Base-by-base conservation (phyloP, 2,113 vertebrate species). In the Maccullochella peelii region DNA sequence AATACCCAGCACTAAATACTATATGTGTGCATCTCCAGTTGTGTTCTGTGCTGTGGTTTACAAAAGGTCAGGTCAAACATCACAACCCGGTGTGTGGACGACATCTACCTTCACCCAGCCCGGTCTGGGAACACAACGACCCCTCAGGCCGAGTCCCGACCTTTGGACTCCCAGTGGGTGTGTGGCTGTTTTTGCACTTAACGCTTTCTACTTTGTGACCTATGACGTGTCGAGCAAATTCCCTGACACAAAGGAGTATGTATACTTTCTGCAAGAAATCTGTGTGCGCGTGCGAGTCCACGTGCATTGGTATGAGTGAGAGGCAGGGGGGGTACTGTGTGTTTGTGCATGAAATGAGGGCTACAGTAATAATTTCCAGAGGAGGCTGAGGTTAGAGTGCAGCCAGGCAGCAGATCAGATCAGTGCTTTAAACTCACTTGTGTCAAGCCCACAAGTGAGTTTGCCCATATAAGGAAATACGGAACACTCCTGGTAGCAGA, bases 391-490 rank as follows among this genome's bases (percentile, higher is more conserved):
- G 89, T 92, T 86, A 92, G 83, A 84, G 85, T 62, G 86, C 89
- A 92, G 81, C 85, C 77, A 88, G 85, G 89, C 84, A 80, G 88
- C 83, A 77, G 84, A 92, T 90, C 58, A 50, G 89, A 90, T 92
- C 88, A 90, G 88, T 44, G 86, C 86, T 77, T 91, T 79, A 75
- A 80, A 90, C 79, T 69, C 78, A 83, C 80, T 89, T 62, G 50
- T 84, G 84, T 91, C 70, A 77, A 80, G 74, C 79, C 65, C 72
- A 80, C 84, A 80, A 90, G 82, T 77, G 76, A 77, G 84, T 92
- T 88, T 95, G 82, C 21, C 94, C 94, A 86, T 94, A 94, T 92
- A 94, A 89, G 94, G 94, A 82, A 73, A 88, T 1, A 82, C 1
- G 15, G 69, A 88, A 89, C 63, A 82, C 88, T 86, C 74, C 83